Base-by-base conservation (phyloP, 2,797 vertebrate species). In the Tachyglossus aculeatus region DNA sequence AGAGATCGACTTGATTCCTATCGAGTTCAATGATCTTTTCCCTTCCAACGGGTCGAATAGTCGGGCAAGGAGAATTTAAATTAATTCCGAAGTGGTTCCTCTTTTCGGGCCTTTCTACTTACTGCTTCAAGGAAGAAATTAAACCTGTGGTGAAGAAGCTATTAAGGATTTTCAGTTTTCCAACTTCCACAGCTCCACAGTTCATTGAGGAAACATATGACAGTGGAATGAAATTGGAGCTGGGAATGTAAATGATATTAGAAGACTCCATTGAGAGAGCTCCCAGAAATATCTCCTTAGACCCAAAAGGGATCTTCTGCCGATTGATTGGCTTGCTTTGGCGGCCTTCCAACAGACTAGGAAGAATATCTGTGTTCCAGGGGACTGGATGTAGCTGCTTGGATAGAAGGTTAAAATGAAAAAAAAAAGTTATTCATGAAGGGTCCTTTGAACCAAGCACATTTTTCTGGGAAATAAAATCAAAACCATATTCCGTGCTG, bases 111-210 rank as follows among this genome's bases (percentile, higher is more conserved):
- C 22, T 52, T 34, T 60, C 68, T 22, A 41, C 81, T 86, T 78
- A 65, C 59, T 84, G 55, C 63, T 85, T 81, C 71, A 88, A 83
- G 21, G 10, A 82, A 86, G 33, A 84, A 88, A 76, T 65, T 77
- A 83, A 81, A 68, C 21, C 77, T 59, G 67, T 64, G 29, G 39
- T 57, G 3, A 55, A 67, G 61, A 52, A 55, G 5, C 18, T 58
- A 31, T 50, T 81, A 69, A 58, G 25, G 41, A 75, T 38, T 80
- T 80, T 44, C 40, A 59, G 59, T 21, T 60, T 82, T 59, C 74
- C 36, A 18, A 67, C 25, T 78, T 86, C 67, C 69, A 63, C 59
- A 67, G 81, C n/a, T 25, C 22, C 27, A 1, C 34, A 74, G 21
- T 57, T 70, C 27, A 59, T 18, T 58, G 45, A 74, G 54, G 34